Conservation (phyloP, 1,140 invertebrate genomes). For the Drusus annulatus region DNA sequence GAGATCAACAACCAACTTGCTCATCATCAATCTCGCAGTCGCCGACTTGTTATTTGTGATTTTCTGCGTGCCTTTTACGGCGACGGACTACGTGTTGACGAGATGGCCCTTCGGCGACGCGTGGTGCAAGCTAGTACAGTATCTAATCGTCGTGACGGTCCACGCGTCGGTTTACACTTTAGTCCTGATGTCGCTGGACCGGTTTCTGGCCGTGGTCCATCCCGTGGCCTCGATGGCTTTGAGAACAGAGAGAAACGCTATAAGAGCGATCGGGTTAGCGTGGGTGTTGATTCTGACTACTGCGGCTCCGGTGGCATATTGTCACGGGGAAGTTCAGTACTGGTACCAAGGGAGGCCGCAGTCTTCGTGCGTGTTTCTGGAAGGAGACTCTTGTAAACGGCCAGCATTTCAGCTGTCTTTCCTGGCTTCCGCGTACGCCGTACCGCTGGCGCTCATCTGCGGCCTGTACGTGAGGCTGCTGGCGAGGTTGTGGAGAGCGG, state of each 20-base stretch:
- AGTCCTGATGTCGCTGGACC: slow-evolving; percentile 95
- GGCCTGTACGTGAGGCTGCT: slow-evolving; percentile 94
- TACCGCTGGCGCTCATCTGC: slow-evolving; percentile 89
- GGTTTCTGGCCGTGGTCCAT: slow-evolving; percentile 95
- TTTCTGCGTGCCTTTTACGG: slow-evolving; percentile 96
- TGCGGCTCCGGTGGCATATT: slow-evolving; percentile 83
- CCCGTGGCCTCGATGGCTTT: slow-evolving; percentile 92
- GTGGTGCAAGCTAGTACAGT: slow-evolving; percentile 91
- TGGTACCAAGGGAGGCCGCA: slow-evolving; percentile 74
- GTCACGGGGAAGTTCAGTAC: slow-evolving; percentile 84
- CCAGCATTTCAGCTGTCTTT: slow-evolving; percentile 85
- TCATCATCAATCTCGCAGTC: slow-evolving; percentile 90
- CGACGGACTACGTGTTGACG: slow-evolving; percentile 88
- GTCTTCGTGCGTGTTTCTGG: slow-evolving; percentile 78
- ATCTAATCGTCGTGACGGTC: slow-evolving; percentile 88
- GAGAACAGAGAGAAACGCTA: slow-evolving; percentile 89
- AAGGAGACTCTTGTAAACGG: slow-evolving; percentile 77
- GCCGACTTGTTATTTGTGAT: slow-evolving; percentile 96
- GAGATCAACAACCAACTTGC: slow-evolving; percentile 93
- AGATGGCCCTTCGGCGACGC: slow-evolving; percentile 93
- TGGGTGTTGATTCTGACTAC: slow-evolving; percentile 87
- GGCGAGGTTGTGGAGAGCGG: slow-evolving; percentile 87
- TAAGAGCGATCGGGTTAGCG: slow-evolving; percentile 80
- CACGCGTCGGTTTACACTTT: slow-evolving; percentile 95
- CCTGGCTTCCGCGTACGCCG: slow-evolving; percentile 88